Percentiles rank a stretch among this genome's conserved stretches.
These are phyloP conservation scores for Embiotoca jacksoni DNA, from an alignment of 2,113 vertebrate genomes.

Conservation along the genomic window DNA sequence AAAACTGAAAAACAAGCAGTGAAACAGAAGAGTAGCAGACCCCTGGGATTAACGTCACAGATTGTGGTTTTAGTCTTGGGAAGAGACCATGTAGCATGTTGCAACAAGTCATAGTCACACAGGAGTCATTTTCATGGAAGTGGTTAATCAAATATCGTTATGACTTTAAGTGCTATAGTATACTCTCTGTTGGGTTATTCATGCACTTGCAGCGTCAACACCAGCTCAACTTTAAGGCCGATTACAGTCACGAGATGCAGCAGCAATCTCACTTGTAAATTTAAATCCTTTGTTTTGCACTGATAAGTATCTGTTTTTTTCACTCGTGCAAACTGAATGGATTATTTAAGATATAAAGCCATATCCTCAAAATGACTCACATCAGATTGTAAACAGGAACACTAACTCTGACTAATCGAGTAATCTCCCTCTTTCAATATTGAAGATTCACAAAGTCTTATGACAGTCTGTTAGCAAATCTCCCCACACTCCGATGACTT, in stretches of 20 bases:
- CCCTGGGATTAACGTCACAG: neutral
- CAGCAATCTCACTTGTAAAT: constrained; percentile 24
- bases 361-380: neutral
- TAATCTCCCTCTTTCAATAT: neutral
- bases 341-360: neutral
- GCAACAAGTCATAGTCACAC: constrained; percentile 53
- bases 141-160: constrained; percentile 58
- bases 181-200: constrained; percentile 53
- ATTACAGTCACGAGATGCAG: constrained; percentile 75
- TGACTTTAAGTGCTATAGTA: constrained; percentile 66
- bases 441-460: constrained; percentile 29
- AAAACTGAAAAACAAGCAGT: neutral
- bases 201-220: constrained; percentile 50
- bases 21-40: neutral
- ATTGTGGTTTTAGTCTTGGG: constrained; percentile 1
- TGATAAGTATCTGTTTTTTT: neutral
- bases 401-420: constrained; percentile 1
- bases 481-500: neutral
- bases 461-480: constrained; percentile 10
- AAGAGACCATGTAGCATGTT: constrained; percentile 13
- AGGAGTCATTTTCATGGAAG: constrained; percentile 41
- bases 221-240: constrained; percentile 43
- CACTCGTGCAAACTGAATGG: neutral
- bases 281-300: neutral
- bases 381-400: neutral